Evolutionary conservation across 2,113 vertebrate genomes (phyloP), one percentile per base, ranked within the genome.

Genomic region (Lepus timidus): DNA sequence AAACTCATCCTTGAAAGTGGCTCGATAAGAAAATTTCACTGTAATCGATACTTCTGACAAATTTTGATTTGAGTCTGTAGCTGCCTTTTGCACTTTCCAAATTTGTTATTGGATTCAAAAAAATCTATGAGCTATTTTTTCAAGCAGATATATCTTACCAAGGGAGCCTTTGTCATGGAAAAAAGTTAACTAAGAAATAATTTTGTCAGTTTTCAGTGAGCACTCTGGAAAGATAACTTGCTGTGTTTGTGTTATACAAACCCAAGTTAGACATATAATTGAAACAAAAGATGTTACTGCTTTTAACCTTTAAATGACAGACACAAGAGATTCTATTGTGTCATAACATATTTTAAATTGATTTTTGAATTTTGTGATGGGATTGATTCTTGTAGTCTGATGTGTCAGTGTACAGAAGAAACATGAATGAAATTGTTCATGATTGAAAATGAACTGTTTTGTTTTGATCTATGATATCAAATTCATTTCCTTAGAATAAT

Each of bases 21-120:
- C 6, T 96, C 51, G 75, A 68, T 93, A 85, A 92, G 95, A 97
- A 71, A 14, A 73, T 39, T 58, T 82, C 9, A 79, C 62, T 95
- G 39, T 90, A 84, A 92, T 96, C 78, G 94, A 67, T 73, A 73
- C n/a, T 79, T 81, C 19, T 96, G n/a, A 94, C 80, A 95, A 95
- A 96, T 49, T 95, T 92, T 96, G 33, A 97, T 85, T 27, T 70
- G 25, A 84, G 8, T 92, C 90, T 80, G 33, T 55, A 89, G 19
- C 51, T 86, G 6, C 67, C 52, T 96, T 64, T 79, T 93, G 29
- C 1, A 61, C 6, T 96, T 93, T 92, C 9, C 31, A 16, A 94
- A 80, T 87, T 86, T 93, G n/a, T 92, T 88, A 92, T 75, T 81
- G 79, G 13, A 73, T 80, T 79, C 29, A 58, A 82, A 90, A 84